A percentile compares a stretch with the other conserved stretches of the same genome.
phyloP scores from a whole-genome alignment of 2,797 vertebrate genomes.

The Halcyon chelicuti region DNA sequence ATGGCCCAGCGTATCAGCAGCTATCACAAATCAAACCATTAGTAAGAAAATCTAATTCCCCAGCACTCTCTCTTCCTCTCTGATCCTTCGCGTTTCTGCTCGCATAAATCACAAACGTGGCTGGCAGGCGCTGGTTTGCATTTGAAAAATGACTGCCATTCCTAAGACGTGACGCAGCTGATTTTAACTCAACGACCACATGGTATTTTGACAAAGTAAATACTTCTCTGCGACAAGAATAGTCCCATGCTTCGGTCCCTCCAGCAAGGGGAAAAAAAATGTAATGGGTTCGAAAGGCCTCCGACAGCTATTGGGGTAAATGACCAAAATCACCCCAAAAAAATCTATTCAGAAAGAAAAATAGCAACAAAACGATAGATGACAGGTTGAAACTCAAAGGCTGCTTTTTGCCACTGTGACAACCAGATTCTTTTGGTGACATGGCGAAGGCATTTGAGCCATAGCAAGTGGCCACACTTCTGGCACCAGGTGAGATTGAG shows the following conservation, averaged over 20 bases:
- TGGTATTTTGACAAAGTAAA: background rate
- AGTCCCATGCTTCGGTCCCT: background rate
- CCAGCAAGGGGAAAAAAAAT: background rate
- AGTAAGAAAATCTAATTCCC: background rate
- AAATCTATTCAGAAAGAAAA: background rate
- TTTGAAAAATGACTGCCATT: constrained; percentile 19
- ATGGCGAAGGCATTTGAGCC: background rate
- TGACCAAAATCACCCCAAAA: background rate
- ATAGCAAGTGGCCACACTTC: background rate
- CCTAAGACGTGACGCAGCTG: background rate
- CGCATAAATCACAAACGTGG: background rate
- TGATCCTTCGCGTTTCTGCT: background rate
- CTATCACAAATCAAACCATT: background rate
- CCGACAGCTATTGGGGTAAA: background rate
- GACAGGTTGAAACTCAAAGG: background rate
- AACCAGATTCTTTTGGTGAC: background rate
- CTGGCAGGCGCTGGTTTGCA: background rate
- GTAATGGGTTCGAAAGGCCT: background rate
- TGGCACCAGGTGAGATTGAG: background rate
- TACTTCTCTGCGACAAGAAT: background rate
- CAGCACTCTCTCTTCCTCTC: background rate
- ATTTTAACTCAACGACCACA: background rate
- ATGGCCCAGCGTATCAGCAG: background rate
- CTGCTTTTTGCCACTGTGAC: background rate
- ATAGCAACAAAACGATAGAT: background rate